Conservation (phyloP, 2,113 vertebrate species). For the Plotosus lineatus region DNA sequence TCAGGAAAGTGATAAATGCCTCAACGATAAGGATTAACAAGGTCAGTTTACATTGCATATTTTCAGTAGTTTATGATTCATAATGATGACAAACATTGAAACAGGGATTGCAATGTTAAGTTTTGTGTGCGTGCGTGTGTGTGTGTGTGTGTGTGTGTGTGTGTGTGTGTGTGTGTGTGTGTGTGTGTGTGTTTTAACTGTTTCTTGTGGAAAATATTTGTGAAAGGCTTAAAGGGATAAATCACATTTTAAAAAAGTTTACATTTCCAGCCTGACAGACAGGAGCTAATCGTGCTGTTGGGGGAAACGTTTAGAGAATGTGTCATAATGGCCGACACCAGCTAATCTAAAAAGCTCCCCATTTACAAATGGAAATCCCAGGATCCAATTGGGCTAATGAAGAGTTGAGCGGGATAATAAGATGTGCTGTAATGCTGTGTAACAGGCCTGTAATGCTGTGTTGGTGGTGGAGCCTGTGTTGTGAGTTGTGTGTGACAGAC, state of each 20-base stretch:
- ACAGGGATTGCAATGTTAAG: conserved; percentile 43
- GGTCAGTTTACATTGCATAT: conserved; percentile 23
- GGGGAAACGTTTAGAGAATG: conserved; percentile 61
- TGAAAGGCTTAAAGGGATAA: conserved; percentile 53
- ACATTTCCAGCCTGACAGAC: conserved; percentile 55
- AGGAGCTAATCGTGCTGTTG: conserved; percentile 49
- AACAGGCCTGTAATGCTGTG: conserved; percentile 79
- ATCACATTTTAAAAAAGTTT: conserved; percentile 51
- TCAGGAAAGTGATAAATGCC: conserved; percentile 17
- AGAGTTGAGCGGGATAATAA: conserved; percentile 80
- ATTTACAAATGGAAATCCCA: conserved; percentile 82
- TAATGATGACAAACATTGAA: conserved; percentile 39
- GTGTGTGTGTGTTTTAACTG: conserved; percentile 29
- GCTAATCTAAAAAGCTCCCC: conserved; percentile 79
- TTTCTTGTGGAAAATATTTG: conserved; percentile 50
- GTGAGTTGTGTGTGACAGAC: conserved; percentile 71
- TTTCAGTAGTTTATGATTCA: conserved; percentile 51
- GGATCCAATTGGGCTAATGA: conserved; percentile 82
- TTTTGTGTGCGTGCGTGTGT: no score
- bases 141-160: no score
- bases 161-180: no score
- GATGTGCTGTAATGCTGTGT: conserved; percentile 81
- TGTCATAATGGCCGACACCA: conserved; percentile 72
- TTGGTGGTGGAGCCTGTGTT: conserved; percentile 72
- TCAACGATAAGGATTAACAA: conserved; percentile 34